phyloP scores from a whole-genome alignment of 2,888 invertebrate genomes.

The Tinea semifulvella region DNA sequence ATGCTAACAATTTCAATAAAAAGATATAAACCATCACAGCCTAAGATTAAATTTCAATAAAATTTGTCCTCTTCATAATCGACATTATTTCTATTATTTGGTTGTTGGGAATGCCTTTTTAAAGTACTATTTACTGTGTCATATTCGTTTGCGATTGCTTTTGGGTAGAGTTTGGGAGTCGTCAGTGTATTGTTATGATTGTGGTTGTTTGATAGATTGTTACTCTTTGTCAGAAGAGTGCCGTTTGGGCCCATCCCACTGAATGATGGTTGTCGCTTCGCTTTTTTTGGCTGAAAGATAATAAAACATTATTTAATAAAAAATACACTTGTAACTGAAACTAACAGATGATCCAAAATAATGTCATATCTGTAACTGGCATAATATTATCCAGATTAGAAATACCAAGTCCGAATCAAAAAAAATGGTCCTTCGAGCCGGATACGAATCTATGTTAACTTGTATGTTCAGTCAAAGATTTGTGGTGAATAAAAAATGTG shows the following conservation, averaged over 20 bases:
- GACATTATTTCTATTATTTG: constrained; percentile 69
- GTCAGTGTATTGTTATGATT: constrained; percentile 67
- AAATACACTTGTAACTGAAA: neutral
- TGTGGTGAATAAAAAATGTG: too few relatives aligned
- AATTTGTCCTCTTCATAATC: constrained; percentile 74
- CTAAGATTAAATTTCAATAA: constrained; percentile 49
- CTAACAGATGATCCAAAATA: too few relatives aligned
- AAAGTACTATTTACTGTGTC: constrained; percentile 77
- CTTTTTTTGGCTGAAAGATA: constrained; percentile 47
- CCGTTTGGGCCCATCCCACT: constrained; percentile 65
- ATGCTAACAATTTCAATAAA: too few relatives aligned
- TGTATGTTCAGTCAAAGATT: too few relatives aligned
- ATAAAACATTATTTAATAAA: neutral
- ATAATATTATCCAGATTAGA: too few relatives aligned
- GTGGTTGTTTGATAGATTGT: constrained; percentile 69
- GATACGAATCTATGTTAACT: too few relatives aligned
- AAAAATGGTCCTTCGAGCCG: too few relatives aligned
- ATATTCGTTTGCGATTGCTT: constrained; percentile 77
- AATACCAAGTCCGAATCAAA: too few relatives aligned
- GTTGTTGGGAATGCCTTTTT: constrained; percentile 78
- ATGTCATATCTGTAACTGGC: too few relatives aligned
- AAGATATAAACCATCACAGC: too few relatives aligned
- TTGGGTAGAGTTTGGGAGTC: constrained; percentile 74
- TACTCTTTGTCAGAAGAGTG: constrained; percentile 62
- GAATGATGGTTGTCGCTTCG: constrained; percentile 77